phyloP scores from a whole-genome alignment of 2,113 vertebrate species.

The Crotalus helleri region DNA sequence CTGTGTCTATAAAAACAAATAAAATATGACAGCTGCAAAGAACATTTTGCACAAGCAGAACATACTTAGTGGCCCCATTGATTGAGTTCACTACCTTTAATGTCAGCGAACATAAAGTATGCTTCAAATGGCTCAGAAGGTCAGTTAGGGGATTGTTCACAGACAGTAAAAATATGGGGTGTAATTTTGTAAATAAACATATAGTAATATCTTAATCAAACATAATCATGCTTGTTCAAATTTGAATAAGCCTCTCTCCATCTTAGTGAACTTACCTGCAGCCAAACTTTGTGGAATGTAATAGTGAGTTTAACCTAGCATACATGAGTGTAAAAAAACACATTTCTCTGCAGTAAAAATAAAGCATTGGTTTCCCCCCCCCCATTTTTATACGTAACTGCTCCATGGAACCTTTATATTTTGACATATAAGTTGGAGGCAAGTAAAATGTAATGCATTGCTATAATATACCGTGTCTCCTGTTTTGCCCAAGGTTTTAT shows the following conservation, averaged over 20 bases:
- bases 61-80: background rate
- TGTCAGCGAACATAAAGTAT: background rate
- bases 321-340: background rate
- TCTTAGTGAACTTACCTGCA: background rate
- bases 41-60: background rate
- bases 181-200: background rate
- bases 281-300: background rate
- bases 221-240: background rate
- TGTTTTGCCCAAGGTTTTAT: background rate
- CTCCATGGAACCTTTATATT: background rate
- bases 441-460: background rate
- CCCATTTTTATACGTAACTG: background rate
- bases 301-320: background rate
- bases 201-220: background rate
- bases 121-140: background rate
- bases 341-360: background rate
- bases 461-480: background rate
- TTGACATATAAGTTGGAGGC: background rate
- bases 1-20: slow-evolving; percentile 9
- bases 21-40: background rate
- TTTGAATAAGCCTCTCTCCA: background rate
- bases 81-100: background rate
- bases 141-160: background rate
- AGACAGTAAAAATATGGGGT: background rate
- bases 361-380: background rate